Conservation (phyloP, 2,113 vertebrate genomes). For the Phycodurus eques region DNA sequence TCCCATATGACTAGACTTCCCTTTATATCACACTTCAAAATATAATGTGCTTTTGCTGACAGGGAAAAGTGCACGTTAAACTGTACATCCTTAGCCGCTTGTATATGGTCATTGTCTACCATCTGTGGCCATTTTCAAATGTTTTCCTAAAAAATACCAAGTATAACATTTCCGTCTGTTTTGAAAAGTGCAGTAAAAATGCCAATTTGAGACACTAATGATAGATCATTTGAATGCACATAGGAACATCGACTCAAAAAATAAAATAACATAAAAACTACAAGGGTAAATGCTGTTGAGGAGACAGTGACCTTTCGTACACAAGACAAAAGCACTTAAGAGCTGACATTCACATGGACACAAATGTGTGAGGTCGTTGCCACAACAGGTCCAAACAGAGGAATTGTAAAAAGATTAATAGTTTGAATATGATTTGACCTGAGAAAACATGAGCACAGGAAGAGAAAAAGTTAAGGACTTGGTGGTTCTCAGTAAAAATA, state of each 20-base stretch:
- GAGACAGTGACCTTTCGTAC: not conserved
- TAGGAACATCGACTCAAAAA: not conserved
- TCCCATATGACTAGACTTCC: slow-evolving; percentile 41
- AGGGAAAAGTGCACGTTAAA: slow-evolving; percentile 29
- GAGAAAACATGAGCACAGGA: slow-evolving; percentile 14
- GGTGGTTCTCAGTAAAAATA: not conserved
- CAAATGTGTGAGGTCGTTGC: slow-evolving; percentile 43
- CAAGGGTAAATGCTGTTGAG: not conserved
- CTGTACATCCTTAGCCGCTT: slow-evolving; percentile 9
- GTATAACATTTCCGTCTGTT: slow-evolving; percentile 1
- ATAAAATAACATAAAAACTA: not conserved
- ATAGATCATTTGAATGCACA: not conserved
- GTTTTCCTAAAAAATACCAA: not conserved
- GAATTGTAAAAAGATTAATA: slow-evolving; percentile 3
- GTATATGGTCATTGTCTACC: not conserved
- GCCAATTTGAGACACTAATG: not conserved
- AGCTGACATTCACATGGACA: slow-evolving; percentile 8
- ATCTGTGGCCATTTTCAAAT: not conserved
- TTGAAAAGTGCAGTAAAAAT: slow-evolving; percentile 31
- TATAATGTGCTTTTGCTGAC: slow-evolving; percentile 58
- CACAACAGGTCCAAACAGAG: slow-evolving; percentile 20
- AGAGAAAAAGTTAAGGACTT: not conserved
- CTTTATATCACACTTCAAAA: slow-evolving; percentile 57
- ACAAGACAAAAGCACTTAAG: slow-evolving; percentile 26
- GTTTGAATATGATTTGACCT: slow-evolving; percentile 1